These are phyloP conservation scores for Orussus abietinus DNA, from an alignment of 1,140 invertebrate species.

Conservation along the genomic window DNA sequence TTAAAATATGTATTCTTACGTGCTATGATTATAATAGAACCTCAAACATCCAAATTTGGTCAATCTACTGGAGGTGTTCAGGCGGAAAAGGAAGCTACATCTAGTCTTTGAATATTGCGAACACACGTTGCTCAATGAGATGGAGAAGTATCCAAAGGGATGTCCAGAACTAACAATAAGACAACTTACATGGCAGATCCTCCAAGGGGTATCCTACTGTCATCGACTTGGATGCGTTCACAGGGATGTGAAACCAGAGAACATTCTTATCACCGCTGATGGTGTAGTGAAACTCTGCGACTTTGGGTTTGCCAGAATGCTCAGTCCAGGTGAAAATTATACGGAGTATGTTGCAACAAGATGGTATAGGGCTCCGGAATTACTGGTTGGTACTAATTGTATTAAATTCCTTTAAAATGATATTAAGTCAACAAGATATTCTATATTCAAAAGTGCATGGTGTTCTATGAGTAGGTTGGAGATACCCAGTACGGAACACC, in stretches of 20 bases:
- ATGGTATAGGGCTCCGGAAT: constrained; percentile 96
- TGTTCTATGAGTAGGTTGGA: constrained; percentile 68
- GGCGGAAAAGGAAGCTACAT: constrained; percentile 92
- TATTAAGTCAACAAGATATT: not conserved
- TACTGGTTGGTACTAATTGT: constrained; percentile 58
- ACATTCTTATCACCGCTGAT: constrained; percentile 91
- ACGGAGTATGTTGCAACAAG: constrained; percentile 99
- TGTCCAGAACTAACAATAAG: constrained; percentile 85
- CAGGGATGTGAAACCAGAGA: constrained; percentile 97
- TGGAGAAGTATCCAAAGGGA: constrained; percentile 82
- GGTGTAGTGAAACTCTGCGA: constrained; percentile 97
- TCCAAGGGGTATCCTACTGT: constrained; percentile 93
- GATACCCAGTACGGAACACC: constrained; percentile 96
- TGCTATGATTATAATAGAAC: too few relatives aligned
- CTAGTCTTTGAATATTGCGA: constrained; percentile 99
- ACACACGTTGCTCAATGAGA: constrained; percentile 91
- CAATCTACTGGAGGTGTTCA: constrained; percentile 96
- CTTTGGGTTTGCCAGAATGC: constrained; percentile 96
- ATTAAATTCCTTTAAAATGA: constrained; percentile 4
- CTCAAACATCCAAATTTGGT: constrained; percentile 97
- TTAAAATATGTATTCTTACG: constrained; percentile 18
- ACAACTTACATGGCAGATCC: constrained; percentile 92
- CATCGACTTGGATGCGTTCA: constrained; percentile 96
- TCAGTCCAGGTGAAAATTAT: constrained; percentile 96
- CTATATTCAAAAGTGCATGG: not conserved